Conservation (phyloP, 2,888 invertebrate genomes). For the Platypus cylindrus region DNA sequence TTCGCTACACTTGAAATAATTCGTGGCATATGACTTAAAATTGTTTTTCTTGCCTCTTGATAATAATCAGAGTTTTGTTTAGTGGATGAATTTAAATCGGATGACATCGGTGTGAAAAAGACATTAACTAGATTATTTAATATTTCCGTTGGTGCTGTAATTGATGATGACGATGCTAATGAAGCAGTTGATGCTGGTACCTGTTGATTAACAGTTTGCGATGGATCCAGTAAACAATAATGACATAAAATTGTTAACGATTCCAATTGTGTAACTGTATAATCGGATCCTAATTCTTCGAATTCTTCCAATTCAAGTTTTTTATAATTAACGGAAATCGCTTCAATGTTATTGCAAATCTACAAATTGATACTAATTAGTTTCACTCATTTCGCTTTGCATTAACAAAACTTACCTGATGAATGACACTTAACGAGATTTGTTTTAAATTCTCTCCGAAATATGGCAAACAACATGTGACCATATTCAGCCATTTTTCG, state of each 20-base stretch:
- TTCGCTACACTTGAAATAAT: conserved; percentile 68
- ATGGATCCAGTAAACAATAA: conserved; percentile 61
- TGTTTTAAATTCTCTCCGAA: conserved; percentile 64
- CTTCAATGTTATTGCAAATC: conserved; percentile 64
- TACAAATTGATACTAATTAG: conserved; percentile 2
- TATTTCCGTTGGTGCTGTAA: conserved; percentile 55
- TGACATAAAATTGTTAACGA: conserved; percentile 67
- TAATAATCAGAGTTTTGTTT: conserved; percentile 34
- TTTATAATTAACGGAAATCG: conserved; percentile 33
- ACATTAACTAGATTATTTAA: conserved; percentile 71
- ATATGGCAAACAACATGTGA: conserved; percentile 69
- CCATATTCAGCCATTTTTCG: conserved; percentile 70
- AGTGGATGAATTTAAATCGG: conserved; percentile 27
- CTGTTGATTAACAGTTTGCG: conserved; percentile 31
- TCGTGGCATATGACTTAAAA: conserved; percentile 66
- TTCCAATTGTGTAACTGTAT: conserved; percentile 64
- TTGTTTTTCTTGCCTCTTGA: conserved; percentile 53
- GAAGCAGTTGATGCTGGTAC: conserved; percentile 24
- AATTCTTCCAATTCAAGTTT: conserved; percentile 31
- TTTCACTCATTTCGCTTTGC: background rate
- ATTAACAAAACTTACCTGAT: conserved; percentile 37
- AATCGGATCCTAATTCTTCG: conserved; percentile 59
- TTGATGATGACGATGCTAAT: conserved; percentile 38
- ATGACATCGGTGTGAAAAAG: conserved; percentile 52
- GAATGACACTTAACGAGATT: conserved; percentile 63